These are phyloP conservation scores for Portevinia maculata DNA, from an alignment of 2,888 invertebrate species.

Conservation along the genomic window DNA sequence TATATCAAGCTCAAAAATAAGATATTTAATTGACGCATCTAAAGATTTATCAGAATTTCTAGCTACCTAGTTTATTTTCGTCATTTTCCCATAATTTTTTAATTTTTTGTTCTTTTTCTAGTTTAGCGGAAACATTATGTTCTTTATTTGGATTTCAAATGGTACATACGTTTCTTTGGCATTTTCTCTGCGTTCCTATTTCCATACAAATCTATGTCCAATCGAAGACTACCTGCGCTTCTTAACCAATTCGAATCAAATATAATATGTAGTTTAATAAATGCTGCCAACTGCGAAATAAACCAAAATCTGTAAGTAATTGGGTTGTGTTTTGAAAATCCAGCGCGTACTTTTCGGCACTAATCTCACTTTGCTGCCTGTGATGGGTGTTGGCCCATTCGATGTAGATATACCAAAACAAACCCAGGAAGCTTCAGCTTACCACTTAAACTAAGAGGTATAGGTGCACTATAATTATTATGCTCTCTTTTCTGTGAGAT, in stretches of 20 bases:
- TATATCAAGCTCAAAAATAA: slow-evolving; percentile 39
- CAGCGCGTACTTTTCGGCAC: too few species aligned
- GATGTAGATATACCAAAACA: too few species aligned
- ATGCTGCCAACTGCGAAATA: too few species aligned
- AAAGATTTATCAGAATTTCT: slow-evolving; percentile 1
- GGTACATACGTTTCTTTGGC: too few species aligned
- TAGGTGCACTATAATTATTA: not conserved
- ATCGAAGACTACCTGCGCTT: too few species aligned
- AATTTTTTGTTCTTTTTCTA: not conserved
- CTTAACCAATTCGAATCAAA: too few species aligned
- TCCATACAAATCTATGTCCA: too few species aligned
- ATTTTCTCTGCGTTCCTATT: not conserved
- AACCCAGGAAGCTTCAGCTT: slow-evolving; percentile 6
- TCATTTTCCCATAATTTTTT: slow-evolving; percentile 9
- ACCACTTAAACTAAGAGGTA: not conserved
- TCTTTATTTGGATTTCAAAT: not conserved
- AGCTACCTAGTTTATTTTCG: slow-evolving; percentile 37
- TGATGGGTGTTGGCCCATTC: too few species aligned
- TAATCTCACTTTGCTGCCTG: too few species aligned
- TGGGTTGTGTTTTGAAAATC: too few species aligned
- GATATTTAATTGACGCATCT: slow-evolving; percentile 41
- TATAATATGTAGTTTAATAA: too few species aligned
- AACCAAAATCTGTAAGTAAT: too few species aligned
- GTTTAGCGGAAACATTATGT: not conserved
- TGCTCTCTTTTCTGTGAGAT: not conserved